phyloP scores from a whole-genome alignment of 2,113 vertebrate genomes.

The Pampusana beccarii region DNA sequence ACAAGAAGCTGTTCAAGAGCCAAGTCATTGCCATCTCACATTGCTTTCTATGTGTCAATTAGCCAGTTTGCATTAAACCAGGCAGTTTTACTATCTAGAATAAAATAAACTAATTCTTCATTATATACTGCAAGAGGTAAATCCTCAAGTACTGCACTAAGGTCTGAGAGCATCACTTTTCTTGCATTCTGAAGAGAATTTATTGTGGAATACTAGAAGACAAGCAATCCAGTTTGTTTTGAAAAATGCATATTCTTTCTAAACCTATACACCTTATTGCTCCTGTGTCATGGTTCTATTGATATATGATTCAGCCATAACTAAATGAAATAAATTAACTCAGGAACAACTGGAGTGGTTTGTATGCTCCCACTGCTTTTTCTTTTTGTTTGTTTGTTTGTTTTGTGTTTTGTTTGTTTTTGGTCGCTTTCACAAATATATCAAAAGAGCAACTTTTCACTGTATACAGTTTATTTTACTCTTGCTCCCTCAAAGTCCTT shows the following conservation, averaged over 20 bases:
- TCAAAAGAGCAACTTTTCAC: not conserved
- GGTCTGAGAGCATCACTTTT: not conserved
- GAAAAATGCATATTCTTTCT: not conserved
- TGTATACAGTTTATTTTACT: not conserved
- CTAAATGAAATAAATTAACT: not conserved
- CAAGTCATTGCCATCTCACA: not conserved
- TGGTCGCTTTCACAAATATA: rapidly evolving
- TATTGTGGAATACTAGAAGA: not conserved
- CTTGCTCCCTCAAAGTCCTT: not conserved
- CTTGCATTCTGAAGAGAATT: not conserved
- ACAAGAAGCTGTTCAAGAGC: not conserved
- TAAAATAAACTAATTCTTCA: not conserved
- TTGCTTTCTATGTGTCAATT: not conserved
- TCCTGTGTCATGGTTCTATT: not conserved
- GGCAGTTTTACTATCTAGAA: not conserved
- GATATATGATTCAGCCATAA: not conserved
- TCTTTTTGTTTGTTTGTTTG: not conserved
- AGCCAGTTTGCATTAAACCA: not conserved
- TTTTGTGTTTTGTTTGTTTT: not conserved
- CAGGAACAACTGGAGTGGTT: not conserved
- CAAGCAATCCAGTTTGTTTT: not conserved
- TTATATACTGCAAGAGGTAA: not conserved
- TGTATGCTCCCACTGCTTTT: not conserved
- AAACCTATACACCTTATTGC: not conserved
- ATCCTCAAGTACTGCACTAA: not conserved